Conservation (phyloP, 2,113 vertebrate genomes). For the Psettodes erumei region DNA sequence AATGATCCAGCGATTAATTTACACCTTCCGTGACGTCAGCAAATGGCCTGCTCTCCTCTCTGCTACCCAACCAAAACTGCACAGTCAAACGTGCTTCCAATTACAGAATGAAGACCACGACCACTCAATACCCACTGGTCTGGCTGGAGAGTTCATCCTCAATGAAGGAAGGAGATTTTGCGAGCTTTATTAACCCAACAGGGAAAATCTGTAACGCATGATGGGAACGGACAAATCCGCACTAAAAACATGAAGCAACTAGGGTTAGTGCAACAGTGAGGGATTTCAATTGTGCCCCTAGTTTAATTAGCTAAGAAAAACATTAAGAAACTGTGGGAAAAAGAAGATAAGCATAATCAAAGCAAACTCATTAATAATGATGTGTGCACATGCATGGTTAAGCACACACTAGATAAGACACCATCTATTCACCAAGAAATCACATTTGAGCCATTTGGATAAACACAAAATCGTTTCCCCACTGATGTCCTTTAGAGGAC, state of each 20-base stretch:
- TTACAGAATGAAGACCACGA: constrained; percentile 27
- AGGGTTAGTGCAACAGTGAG: neutral
- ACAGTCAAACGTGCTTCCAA: constrained; percentile 40
- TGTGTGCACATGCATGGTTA: neutral
- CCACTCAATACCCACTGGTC: constrained; percentile 19
- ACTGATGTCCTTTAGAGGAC: neutral
- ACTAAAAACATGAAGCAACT: neutral
- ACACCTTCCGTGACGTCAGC: neutral
- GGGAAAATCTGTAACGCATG: neutral
- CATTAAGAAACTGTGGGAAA: neutral
- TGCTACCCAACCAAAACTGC: neutral
- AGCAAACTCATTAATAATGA: neutral
- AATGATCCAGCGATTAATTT: constrained; percentile 18
- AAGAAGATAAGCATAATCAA: neutral
- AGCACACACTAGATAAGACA: neutral
- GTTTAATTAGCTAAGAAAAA: neutral
- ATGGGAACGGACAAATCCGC: neutral
- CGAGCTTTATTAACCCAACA: constrained; percentile 3
- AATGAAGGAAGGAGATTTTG: constrained; percentile 5
- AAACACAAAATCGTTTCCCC: neutral
- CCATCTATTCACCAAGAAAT: neutral
- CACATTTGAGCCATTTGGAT: neutral
- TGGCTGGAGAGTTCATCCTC: constrained; percentile 4
- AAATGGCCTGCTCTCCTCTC: constrained; percentile 4
- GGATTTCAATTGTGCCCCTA: neutral